phyloP scores from a whole-genome alignment of 2,113 vertebrate genomes.

The Egretta garzetta region DNA sequence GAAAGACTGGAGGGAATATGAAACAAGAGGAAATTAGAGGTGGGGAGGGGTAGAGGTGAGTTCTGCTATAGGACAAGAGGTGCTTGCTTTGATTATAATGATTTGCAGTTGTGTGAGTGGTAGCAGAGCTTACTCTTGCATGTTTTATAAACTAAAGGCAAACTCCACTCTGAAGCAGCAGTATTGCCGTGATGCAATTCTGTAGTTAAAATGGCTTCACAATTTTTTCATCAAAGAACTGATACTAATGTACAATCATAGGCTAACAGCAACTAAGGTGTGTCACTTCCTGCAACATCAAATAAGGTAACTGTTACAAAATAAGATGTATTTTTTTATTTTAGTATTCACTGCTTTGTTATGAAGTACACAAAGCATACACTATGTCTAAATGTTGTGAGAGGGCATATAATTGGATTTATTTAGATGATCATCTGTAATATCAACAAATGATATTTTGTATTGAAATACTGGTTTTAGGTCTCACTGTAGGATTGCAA shows the following conservation, averaged over 20 bases:
- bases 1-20: not conserved
- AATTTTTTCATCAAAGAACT: not conserved
- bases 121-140: not conserved
- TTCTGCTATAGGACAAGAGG: too few species aligned
- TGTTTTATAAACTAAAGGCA: not conserved
- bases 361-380: not conserved
- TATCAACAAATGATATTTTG: not conserved
- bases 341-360: not conserved
- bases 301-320: not conserved
- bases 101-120: not conserved
- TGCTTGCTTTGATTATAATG: not conserved
- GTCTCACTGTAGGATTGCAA: not conserved
- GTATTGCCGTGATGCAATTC: not conserved
- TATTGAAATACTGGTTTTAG: not conserved
- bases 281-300: not conserved
- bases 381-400: not conserved
- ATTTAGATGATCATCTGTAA: not conserved
- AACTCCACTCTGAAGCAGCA: not conserved
- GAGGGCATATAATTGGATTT: not conserved
- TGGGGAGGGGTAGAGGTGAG: not conserved
- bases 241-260: not conserved
- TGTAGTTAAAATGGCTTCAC: not conserved
- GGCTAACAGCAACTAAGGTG: not conserved
- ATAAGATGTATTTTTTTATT: not conserved
- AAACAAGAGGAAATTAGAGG: not conserved